Conservation (phyloP, 2,113 vertebrate genomes). For the Callospermophilus lateralis region DNA sequence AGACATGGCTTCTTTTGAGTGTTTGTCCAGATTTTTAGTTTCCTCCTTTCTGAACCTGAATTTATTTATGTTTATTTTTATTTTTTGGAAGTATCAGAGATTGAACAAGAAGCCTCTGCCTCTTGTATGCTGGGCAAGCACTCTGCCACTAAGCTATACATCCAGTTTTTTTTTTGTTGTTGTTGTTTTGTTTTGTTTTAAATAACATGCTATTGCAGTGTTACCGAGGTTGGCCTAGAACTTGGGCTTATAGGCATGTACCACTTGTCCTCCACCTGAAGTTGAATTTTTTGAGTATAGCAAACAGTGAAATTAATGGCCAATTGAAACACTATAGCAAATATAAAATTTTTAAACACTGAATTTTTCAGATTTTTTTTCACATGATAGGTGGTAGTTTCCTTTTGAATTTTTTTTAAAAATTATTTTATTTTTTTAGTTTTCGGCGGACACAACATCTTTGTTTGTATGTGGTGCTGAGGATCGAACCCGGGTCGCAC, state of each 20-base stretch:
- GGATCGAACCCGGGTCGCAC: too few species aligned
- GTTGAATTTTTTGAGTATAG: constrained; percentile 21
- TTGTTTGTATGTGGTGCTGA: too few species aligned
- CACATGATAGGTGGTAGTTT: background rate
- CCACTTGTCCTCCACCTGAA: background rate
- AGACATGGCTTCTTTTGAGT: background rate
- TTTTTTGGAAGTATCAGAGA: background rate
- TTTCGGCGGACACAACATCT: too few species aligned
- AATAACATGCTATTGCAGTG: background rate
- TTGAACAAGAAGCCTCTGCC: background rate
- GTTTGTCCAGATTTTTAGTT: constrained; percentile 24
- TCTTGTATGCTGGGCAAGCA: background rate
- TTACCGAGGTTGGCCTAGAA: background rate
- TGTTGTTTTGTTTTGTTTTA: too few species aligned
- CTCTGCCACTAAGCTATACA: background rate
- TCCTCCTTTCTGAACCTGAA: constrained; percentile 1
- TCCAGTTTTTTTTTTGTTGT: too few species aligned
- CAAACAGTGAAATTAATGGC: constrained; percentile 47
- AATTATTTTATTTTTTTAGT: too few species aligned
- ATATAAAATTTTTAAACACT: constrained; percentile 32
- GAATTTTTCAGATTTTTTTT: constrained; percentile 2
- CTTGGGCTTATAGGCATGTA: background rate
- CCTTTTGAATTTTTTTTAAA: constrained; percentile 49
- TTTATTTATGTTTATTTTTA: background rate
- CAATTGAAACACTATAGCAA: constrained; percentile 47